A percentile compares a stretch with the other conserved stretches of the same genome.
Evolutionary conservation across 2,797 vertebrate genomes (phyloP).

Genomic region (Scarus forsteni): DNA sequence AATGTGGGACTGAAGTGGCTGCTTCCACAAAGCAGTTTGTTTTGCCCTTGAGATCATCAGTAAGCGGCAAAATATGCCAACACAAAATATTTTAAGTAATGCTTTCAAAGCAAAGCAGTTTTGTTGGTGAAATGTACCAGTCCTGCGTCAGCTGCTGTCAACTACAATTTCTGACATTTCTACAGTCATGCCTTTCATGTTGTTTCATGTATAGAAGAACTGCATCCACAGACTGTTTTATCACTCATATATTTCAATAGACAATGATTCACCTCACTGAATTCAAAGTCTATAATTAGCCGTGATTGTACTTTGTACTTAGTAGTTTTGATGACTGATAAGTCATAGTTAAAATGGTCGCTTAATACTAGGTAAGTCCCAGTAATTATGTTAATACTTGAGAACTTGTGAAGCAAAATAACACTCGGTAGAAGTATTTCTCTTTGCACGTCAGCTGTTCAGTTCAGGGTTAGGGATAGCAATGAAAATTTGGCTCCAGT

Average conservation of each 20-base stretch:
- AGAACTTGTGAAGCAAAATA: too few species aligned
- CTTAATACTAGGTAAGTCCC: too few species aligned
- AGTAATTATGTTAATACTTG: too few species aligned
- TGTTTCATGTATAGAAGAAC: constrained; percentile 18
- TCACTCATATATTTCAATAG: constrained; percentile 16
- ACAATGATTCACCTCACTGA: constrained; percentile 15
- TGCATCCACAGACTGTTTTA: constrained; percentile 17
- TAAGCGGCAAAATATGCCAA: constrained; percentile 59
- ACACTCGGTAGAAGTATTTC: too few species aligned
- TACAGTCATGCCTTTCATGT: background rate
- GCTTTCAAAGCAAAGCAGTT: constrained; percentile 17
- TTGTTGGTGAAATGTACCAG: constrained; percentile 38
- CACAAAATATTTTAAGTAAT: constrained; percentile 31
- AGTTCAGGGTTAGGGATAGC: too few species aligned
- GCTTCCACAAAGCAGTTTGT: constrained; percentile 34
- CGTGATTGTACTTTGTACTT: too few species aligned
- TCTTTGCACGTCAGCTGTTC: too few species aligned
- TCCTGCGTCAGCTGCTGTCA: constrained; percentile 15
- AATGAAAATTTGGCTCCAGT: too few species aligned
- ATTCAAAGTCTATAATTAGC: background rate
- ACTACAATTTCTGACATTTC: constrained; percentile 28
- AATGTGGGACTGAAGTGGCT: constrained; percentile 32
- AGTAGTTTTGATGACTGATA: too few species aligned
- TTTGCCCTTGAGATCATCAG: constrained; percentile 51
- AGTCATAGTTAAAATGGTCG: too few species aligned